Evolutionary conservation across 1,140 invertebrate genomes (phyloP).

Genomic region (Diachasma alloeum): DNA sequence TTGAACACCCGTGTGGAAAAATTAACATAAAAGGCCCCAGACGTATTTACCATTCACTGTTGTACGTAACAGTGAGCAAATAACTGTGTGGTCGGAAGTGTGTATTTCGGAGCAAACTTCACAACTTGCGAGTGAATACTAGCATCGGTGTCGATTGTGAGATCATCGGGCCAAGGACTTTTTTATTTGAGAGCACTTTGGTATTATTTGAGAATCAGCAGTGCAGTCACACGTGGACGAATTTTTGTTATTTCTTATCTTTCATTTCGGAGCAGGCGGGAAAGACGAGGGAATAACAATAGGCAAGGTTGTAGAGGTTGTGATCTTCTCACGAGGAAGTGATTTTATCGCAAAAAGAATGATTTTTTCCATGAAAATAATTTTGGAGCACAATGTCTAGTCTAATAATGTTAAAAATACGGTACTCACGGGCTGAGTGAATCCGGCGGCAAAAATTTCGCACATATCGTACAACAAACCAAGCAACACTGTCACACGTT

Average conservation of each 20-base stretch:
- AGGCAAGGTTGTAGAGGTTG: no score
- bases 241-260: background rate
- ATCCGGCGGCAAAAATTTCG: conserved; percentile 28
- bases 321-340: background rate
- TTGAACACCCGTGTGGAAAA: conserved; percentile 2
- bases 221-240: background rate
- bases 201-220: background rate
- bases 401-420: background rate
- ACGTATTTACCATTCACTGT: background rate
- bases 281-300: background rate
- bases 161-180: background rate
- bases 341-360: background rate
- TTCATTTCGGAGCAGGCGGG: background rate
- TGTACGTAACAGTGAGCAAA: conserved; percentile 8
- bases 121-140: background rate
- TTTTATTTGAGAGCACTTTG: background rate
- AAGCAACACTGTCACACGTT: conserved; percentile 33
- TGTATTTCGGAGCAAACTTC: background rate
- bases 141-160: background rate
- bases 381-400: background rate
- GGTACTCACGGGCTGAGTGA: conserved; percentile 32
- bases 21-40: background rate
- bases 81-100: conserved; percentile 3
- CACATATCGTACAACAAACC: conserved; percentile 32
- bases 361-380: background rate